These are phyloP conservation scores for Fulmarus glacialis DNA, from an alignment of 2,113 vertebrate species.

Conservation along the genomic window DNA sequence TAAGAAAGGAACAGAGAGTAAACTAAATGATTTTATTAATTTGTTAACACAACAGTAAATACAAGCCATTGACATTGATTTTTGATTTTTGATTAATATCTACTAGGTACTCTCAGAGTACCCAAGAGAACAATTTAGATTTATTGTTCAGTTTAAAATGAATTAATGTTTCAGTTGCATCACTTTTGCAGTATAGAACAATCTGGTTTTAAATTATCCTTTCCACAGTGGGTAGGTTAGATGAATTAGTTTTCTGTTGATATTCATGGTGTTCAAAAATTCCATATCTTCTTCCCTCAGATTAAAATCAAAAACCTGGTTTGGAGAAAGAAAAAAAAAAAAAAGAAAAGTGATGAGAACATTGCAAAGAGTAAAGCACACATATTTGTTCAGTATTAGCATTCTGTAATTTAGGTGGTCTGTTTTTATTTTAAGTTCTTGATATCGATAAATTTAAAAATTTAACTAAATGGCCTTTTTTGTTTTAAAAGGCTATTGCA, in stretches of 20 bases:
- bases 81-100: background rate
- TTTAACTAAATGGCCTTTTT: background rate
- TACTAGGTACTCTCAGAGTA: background rate
- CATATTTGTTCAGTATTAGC: background rate
- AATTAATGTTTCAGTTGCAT: background rate
- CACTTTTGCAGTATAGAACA: background rate
- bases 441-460: background rate
- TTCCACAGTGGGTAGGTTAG: slow-evolving; percentile 24
- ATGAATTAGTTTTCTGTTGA: slow-evolving; percentile 37
- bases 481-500: background rate
- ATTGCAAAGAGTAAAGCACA: background rate
- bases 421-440: background rate
- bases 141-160: background rate
- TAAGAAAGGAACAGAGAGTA: background rate
- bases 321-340: background rate
- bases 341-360: background rate
- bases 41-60: background rate
- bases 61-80: background rate
- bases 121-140: background rate
- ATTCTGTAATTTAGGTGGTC: background rate
- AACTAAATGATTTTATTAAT: background rate
- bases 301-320: slow-evolving; percentile 53
- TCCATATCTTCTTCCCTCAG: slow-evolving; percentile 6
- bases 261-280: slow-evolving; percentile 9
- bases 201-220: slow-evolving; percentile 5